Conservation (phyloP, 1,140 invertebrate genomes). For the Brachionus plicatilis region DNA sequence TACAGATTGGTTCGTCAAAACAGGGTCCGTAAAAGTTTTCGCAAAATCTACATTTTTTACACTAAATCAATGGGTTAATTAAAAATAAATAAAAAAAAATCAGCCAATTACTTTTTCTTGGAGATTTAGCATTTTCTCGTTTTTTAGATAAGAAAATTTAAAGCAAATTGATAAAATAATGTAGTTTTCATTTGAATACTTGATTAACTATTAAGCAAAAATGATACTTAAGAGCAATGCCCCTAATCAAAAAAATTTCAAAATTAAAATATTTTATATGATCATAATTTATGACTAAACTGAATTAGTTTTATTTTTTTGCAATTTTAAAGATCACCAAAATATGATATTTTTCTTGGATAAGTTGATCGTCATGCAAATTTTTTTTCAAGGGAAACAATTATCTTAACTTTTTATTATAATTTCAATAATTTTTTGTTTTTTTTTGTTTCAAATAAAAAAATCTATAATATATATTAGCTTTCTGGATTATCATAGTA, state of each 20-base stretch:
- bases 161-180: background rate
- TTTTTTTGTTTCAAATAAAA: background rate
- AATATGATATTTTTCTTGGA: background rate
- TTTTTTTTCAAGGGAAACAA: background rate
- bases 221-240: background rate
- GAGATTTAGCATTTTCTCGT: background rate
- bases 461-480: too few species aligned
- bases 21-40: conserved; percentile 85
- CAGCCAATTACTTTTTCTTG: background rate
- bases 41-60: conserved; percentile 68
- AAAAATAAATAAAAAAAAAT: background rate
- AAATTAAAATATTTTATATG: conserved; percentile 6
- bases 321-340: background rate
- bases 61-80: background rate
- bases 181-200: background rate
- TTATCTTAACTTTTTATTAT: background rate
- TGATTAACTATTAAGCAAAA: background rate
- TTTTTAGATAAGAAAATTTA: background rate
- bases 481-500: too few species aligned
- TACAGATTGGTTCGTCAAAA: conserved; percentile 83
- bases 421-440: background rate
- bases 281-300: conserved; percentile 18
- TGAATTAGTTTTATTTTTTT: background rate
- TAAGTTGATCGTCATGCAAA: background rate
- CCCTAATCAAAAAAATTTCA: background rate